Evolutionary conservation across 1,140 invertebrate genomes (phyloP), one percentile per base, ranked within the genome.

Genomic region (Lordiphosa mommai): DNA sequence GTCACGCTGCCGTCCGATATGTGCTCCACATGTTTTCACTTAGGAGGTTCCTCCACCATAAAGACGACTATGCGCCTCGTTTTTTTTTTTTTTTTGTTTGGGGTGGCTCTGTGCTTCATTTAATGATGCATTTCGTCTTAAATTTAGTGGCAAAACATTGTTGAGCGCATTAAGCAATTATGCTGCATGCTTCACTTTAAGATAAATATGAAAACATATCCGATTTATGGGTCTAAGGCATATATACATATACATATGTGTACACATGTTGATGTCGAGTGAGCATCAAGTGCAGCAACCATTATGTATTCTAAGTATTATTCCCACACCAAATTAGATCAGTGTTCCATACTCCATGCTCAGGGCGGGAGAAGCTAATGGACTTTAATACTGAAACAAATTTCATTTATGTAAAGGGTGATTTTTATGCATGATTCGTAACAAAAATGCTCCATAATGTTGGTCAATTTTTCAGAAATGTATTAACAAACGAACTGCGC

Each of bases 21-120:
- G 64, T 13, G 32, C 37, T 60, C 64, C 72, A 74, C 43, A 74
- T 74, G 72, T 74, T 74, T 74, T 74, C 56, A 74, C 72, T 74
- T 73, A 74, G 48, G 44, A 50, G 46, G n/a, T n/a, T 37, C 63
- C 56, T 69, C 64, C 71, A 69, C 9, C 43, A 36, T 63, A 61
- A 48, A n/a, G n/a, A n/a, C 50, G 32, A 37, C 48, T 50, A 41
- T 51, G 27, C 8, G n/a, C 33, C 12, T 17, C n/a, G 16, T 13
- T 33, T 38, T 20, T 6, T 13, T 16, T 6, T 12, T 30, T 13
- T 33, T 38, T 20, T 6, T 13, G 16, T 6, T 12, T 30, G 52
- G 33, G 52, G 20, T 47, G 23, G 33, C 33, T 23, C 20, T 23
- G 34, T 23, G 34, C 12, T 34, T 10, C 13, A 47, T 59, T 69